Base-by-base conservation (phyloP, 37 sponge, comb jelly and placozoan species). In the Dysidea cf. avara region DNA sequence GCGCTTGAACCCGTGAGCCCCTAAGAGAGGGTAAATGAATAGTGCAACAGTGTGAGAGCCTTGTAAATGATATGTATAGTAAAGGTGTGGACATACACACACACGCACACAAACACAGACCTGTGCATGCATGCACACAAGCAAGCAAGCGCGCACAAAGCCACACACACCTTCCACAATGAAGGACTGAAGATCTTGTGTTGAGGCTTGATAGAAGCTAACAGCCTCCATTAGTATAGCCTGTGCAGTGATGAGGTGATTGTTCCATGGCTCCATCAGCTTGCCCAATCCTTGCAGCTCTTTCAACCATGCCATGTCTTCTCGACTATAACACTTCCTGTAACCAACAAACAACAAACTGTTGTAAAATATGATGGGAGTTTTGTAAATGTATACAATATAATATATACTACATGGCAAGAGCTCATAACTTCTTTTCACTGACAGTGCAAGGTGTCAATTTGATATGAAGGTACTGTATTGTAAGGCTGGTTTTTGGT, bases 311-410 rank as follows among this genome's bases (percentile, higher is more conserved):
- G 22, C 24, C 0, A 14, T 48, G 39, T 82, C 83, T 38, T 82
- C 83, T 18, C 60, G 57, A 6, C 68, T 82, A 69, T 75, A 82
- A 21, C 83, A 82, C 59, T 82, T 82, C 31, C 79, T 78, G 47
- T 2, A 33, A 12, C 1, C n/a, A n/a, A n/a, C n/a, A n/a, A n/a
- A n/a, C n/a, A n/a, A n/a, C n/a, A n/a, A n/a, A n/a, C n/a, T n/a
- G n/a, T n/a, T n/a, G n/a, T n/a, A n/a, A n/a, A n/a, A n/a, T n/a
- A n/a, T n/a, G n/a, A n/a, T n/a, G n/a, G n/a, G n/a, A n/a, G n/a
- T n/a, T n/a, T n/a, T n/a, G n/a, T n/a, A n/a, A n/a, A n/a, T n/a
- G n/a, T n/a, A n/a, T n/a, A n/a, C n/a, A n/a, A n/a, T n/a, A n/a
- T n/a, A n/a, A n/a, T n/a, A n/a, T n/a, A n/a, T n/a, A n/a, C n/a